Base-by-base conservation (phyloP, 2,113 vertebrate genomes). In the Eulacestoma nigropectus region DNA sequence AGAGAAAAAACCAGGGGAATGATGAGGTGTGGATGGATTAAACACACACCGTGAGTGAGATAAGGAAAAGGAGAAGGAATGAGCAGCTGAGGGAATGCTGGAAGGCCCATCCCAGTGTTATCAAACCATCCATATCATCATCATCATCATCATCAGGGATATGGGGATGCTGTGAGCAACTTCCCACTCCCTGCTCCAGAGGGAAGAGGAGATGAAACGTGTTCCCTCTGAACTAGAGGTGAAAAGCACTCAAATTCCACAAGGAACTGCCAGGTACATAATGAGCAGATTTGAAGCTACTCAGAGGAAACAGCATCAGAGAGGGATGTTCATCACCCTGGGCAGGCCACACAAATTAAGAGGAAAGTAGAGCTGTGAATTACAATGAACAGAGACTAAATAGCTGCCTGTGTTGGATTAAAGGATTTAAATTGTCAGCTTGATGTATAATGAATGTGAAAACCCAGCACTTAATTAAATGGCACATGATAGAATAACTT, bases 381-480 rank as follows among this genome's bases (percentile, higher is more conserved):
- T 98, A 98, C 97, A 98, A 98, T 98, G 98, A 98, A 98, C 98
- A 97, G 96, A 97, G 97, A 98, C 98, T 98, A 98, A 98, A 97
- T 97, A 98, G 98, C 98, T 98, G 98, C 98, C 98, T 98, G 97
- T 86, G 97, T 97, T 98, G 98, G 98, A 99, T 99, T 99, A 99
- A 97, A 98, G 98, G 98, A 98, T 98, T 92, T 97, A 96, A 97
- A 97, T 97, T 97, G 98, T 98, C 97, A 98, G 95, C 96, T 93
- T 97, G 98, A 98, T 98, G 98, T 97, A 97, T 98, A 98, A 99
- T 98, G 98, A 98, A 98, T 97, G 98, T 96, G 97, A 97, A 98
- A 97, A 96, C 85, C 89, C 97, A 91, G 97, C 97, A 98, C 98
- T 98, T 98, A 98, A 98, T 98, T 98, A 98, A 97, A 97, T 97